A percentile compares a stretch with the other conserved stretches of the same genome.
phyloP scores from a whole-genome alignment of 2,797 vertebrate species.

The Acanthurus tractus region DNA sequence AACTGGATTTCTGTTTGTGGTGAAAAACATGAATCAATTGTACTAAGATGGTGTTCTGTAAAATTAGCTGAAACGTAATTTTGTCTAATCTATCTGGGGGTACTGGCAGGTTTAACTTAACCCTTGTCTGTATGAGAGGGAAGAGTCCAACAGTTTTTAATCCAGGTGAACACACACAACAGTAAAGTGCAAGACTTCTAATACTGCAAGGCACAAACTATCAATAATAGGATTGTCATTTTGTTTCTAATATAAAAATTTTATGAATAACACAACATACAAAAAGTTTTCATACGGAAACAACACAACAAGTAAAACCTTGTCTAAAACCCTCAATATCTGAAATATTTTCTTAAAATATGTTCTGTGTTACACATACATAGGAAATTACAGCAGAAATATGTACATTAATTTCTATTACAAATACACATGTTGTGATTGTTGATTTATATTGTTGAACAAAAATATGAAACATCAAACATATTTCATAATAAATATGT shows the following conservation, averaged over 20 bases:
- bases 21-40: conserved; percentile 23
- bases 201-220: conserved; percentile 88
- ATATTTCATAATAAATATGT: conserved; percentile 64
- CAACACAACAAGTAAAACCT: conserved; percentile 88
- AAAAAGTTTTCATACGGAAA: conserved; percentile 75
- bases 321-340: conserved; percentile 78
- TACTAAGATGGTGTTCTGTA: conserved; percentile 26
- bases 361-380: conserved; percentile 65
- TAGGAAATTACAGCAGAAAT: conserved; percentile 68
- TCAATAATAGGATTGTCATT: conserved; percentile 70
- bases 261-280: conserved; percentile 66
- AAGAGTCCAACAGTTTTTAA: conserved; percentile 49
- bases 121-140: conserved; percentile 23
- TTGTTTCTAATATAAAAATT: conserved; percentile 74
- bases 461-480: conserved; percentile 55
- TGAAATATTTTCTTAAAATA: conserved; percentile 73
- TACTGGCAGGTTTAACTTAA: conserved; percentile 34
- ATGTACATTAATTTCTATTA: conserved; percentile 78
- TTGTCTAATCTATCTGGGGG: conserved; percentile 32
- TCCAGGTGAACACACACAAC: conserved; percentile 49
- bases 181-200: conserved; percentile 82
- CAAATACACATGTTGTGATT: conserved; percentile 67
- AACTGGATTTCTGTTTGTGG: conserved; percentile 30
- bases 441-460: conserved; percentile 44
- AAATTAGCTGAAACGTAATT: conserved; percentile 11